Evolutionary conservation across 2,113 vertebrate species (phyloP).

Genomic region (Vimba vimba): DNA sequence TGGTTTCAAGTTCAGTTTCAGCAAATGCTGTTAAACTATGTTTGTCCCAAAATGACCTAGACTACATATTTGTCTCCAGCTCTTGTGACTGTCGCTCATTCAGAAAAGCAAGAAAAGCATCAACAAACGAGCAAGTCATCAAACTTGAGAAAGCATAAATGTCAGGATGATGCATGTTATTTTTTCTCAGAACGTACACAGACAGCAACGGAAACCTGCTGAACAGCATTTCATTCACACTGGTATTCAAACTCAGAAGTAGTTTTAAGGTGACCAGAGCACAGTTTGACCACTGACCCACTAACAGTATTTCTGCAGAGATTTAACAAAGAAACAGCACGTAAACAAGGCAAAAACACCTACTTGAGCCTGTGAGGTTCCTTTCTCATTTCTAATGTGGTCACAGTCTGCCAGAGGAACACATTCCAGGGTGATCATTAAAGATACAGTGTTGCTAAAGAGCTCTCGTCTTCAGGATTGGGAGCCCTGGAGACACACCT

Average conservation of each 20-base stretch:
- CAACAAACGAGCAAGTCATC: background rate
- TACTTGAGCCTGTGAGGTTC: background rate
- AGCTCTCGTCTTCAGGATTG: conserved; percentile 63
- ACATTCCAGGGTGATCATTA: conserved; percentile 70
- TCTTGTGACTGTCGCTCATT: background rate
- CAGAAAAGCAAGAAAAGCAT: background rate
- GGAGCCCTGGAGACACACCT: conserved; percentile 34
- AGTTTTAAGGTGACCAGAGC: conserved; percentile 19
- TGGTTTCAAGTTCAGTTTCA: background rate
- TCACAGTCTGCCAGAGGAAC: conserved; percentile 61
- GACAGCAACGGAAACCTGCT: conserved; percentile 57
- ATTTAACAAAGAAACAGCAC: background rate
- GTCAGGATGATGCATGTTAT: background rate
- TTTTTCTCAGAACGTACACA: background rate
- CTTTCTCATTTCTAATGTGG: conserved; percentile 51
- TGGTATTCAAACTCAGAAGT: conserved; percentile 60
- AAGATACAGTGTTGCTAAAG: conserved; percentile 64
- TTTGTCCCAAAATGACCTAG: background rate
- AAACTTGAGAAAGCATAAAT: background rate
- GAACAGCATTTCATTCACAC: conserved; percentile 48
- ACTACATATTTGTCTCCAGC: background rate
- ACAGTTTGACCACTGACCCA: conserved; percentile 12
- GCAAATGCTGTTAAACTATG: background rate
- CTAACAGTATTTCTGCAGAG: background rate
- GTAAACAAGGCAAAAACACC: background rate